Evolutionary conservation across 2,888 invertebrate species (phyloP).

Genomic region (Panorpa germanica): DNA sequence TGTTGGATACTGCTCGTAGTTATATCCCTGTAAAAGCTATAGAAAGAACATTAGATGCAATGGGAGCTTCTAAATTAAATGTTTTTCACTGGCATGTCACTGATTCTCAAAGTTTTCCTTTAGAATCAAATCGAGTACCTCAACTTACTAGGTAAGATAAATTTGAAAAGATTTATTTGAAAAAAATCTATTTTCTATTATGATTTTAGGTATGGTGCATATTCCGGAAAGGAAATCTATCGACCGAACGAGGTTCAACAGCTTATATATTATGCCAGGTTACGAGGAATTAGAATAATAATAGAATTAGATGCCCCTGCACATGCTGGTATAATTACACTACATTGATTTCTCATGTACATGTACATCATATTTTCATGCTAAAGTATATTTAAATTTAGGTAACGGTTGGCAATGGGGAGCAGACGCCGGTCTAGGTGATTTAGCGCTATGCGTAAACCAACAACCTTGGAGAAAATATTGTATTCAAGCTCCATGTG

Average conservation of each 20-base stretch:
- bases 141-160: constrained; percentile 45
- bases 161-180: constrained; percentile 1
- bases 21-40: constrained; percentile 55
- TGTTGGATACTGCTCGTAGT: constrained; percentile 79
- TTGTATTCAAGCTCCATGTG: constrained; percentile 72
- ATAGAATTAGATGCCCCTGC: constrained; percentile 83
- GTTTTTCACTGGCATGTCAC: constrained; percentile 86
- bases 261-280: constrained; percentile 56
- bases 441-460: constrained; percentile 45
- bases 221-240: constrained; percentile 48
- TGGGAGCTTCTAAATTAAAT: constrained; percentile 79
- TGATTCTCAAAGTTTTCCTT: constrained; percentile 84
- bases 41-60: constrained; percentile 57
- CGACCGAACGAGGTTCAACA: constrained; percentile 38
- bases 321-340: constrained; percentile 37
- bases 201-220: constrained; percentile 46
- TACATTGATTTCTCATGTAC: too few relatives aligned
- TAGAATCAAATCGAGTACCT: constrained; percentile 55
- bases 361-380: too few relatives aligned
- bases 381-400: too few relatives aligned
- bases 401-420: constrained; percentile 84
- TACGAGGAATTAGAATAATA: constrained; percentile 66
- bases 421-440: constrained; percentile 31
- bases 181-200: neutral
- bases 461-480: constrained; percentile 46